phyloP scores from a whole-genome alignment of 2,797 vertebrate species.

The Hylomyscus alleni region DNA sequence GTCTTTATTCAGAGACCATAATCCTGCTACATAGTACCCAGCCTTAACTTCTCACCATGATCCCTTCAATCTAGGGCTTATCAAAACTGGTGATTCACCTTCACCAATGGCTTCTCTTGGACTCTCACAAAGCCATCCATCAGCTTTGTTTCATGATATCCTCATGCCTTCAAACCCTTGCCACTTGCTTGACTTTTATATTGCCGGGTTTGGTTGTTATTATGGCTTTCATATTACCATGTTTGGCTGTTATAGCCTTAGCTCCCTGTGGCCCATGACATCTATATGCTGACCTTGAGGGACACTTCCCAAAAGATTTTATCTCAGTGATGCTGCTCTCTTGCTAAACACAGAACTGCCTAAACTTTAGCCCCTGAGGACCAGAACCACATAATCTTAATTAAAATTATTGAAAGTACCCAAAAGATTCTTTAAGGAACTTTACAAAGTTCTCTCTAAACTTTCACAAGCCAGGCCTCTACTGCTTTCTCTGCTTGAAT shows the following conservation, averaged over 20 bases:
- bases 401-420: not conserved
- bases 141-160: not conserved
- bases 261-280: not conserved
- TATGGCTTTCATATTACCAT: not conserved
- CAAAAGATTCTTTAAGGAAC: not conserved
- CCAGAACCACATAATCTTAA: not conserved
- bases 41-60: not conserved
- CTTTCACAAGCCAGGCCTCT: not conserved
- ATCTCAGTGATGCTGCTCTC: not conserved
- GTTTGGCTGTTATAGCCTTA: not conserved
- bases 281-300: not conserved
- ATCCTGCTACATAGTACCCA: not conserved
- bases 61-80: not conserved
- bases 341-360: not conserved
- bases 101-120: not conserved
- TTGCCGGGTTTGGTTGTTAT: not conserved
- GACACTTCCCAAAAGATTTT: not conserved
- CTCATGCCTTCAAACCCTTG: not conserved
- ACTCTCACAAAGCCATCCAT: not conserved
- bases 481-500: not conserved
- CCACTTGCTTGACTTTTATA: not conserved
- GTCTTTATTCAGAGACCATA: not conserved
- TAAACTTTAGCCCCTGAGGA: not conserved
- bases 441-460: not conserved
- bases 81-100: not conserved